Percentiles rank a stretch among this genome's conserved stretches.
Conservation (phyloP, 2,888 invertebrate species). For the Octodonta nipae region DNA sequence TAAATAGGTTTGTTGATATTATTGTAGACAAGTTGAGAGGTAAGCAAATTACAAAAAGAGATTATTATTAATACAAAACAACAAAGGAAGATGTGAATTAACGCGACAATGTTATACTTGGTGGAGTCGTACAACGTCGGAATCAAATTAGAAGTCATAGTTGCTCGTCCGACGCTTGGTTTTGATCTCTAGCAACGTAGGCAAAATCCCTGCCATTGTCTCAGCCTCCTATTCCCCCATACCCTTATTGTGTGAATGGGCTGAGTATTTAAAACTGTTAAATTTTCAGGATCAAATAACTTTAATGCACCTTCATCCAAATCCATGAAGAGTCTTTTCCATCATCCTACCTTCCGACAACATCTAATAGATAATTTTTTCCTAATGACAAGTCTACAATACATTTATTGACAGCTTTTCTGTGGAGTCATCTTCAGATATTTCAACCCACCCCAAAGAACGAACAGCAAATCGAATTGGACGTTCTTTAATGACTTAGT, state of each 20-base stretch:
- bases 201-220: conserved; percentile 97
- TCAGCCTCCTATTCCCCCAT: conserved; percentile 93
- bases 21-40: too few species aligned
- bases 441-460: conserved; percentile 90
- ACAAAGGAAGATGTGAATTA: too few species aligned
- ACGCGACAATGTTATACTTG: too few species aligned
- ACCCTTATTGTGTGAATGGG: conserved; percentile 93
- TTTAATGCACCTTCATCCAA: conserved; percentile 85
- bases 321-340: conserved; percentile 91
- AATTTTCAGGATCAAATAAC: conserved; percentile 77
- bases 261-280: conserved; percentile 83
- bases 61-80: too few species aligned
- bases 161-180: too few species aligned
- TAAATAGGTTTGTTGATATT: too few species aligned
- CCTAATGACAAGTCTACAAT: conserved; percentile 88
- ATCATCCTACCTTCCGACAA: conserved; percentile 90
- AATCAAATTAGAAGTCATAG: too few species aligned
- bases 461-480: conserved; percentile 85
- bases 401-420: conserved; percentile 91
- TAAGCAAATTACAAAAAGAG: too few species aligned
- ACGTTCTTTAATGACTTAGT: conserved; percentile 55
- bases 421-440: conserved; percentile 86
- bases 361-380: conserved; percentile 71
- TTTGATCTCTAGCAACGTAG: conserved; percentile 89
- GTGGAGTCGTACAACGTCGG: too few species aligned